Percentiles rank a stretch among this genome's conserved stretches.
Conservation (phyloP, 2,797 vertebrate species). For the Parauchenoglanis punctatus region DNA sequence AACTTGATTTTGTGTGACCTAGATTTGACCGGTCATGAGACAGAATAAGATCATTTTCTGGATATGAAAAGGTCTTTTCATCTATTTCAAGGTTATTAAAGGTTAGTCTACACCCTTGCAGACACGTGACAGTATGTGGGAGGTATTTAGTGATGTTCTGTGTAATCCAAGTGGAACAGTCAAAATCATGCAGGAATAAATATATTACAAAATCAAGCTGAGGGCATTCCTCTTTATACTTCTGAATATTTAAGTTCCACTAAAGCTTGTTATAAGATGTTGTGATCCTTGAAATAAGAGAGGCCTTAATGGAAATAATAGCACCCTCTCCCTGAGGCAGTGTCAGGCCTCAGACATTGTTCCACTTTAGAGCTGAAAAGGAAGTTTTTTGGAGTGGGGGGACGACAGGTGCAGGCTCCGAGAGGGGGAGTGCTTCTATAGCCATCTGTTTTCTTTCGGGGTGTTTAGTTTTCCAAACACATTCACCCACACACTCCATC, state of each 20-base stretch:
- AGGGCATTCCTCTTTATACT: slow-evolving; percentile 1
- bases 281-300: slow-evolving; percentile 45
- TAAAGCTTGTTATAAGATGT: slow-evolving; percentile 17
- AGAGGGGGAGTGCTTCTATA: slow-evolving; percentile 68
- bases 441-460: slow-evolving; percentile 80
- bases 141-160: not conserved
- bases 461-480: slow-evolving; percentile 70
- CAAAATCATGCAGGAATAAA: not conserved
- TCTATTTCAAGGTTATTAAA: slow-evolving; percentile 34
- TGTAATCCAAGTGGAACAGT: not conserved
- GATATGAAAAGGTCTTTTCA: slow-evolving; percentile 50
- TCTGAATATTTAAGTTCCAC: not conserved
- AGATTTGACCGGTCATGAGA: slow-evolving; percentile 40
- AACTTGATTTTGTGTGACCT: slow-evolving; percentile 1
- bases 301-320: slow-evolving; percentile 60
- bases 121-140: slow-evolving; percentile 55
- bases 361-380: slow-evolving; percentile 75
- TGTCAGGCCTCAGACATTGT: slow-evolving; percentile 69
- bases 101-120: slow-evolving; percentile 1
- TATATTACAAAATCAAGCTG: not conserved
- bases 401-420: slow-evolving; percentile 77
- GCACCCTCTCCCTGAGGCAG: slow-evolving; percentile 41
- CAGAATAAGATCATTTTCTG: slow-evolving; percentile 33
- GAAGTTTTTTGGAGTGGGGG: slow-evolving; percentile 43
- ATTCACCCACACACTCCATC: slow-evolving; percentile 60